Evolutionary conservation across 2,888 invertebrate species (phyloP), one percentile per base, ranked within the genome.

Genomic region (Drosophila silvestris): DNA sequence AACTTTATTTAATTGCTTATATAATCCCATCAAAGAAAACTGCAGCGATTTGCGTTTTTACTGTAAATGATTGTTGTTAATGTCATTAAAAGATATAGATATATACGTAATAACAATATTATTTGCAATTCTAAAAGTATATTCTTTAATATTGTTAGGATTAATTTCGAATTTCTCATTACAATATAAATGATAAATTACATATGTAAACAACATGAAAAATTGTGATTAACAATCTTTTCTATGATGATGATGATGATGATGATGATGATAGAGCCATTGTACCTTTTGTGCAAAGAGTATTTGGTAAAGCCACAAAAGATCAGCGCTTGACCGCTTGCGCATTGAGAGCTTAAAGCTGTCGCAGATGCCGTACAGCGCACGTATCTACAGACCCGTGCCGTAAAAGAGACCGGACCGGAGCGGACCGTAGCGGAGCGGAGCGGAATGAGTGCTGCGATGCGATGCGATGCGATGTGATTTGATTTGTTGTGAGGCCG

Each of bases 381-480:
- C 71, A 70, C 69, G 35, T 70, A 60, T n/a, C 6, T 35, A 9
- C 14, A 39, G n/a, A 26, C 26, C 26, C 60, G 30, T 16, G 30
- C 44, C 71, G 62, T 57, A 59, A 26, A 30, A 33, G 22, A 33
- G 59, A 57, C 51, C 51, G 28, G 22, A 44, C 32, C 50, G 26
- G 22, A 44, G 22, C 50, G 26, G 14, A 61, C 19, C 39, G 16
- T 33, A 59, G 26, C 61, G 41, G 50, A 72, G 28, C 62, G 41
- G 33, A 62, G 61, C 62, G 63, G 26, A 59, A 16, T 54, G 54
- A 59, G 41, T 33, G 41, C 7, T 41, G 54, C 32, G 47, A 32
- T 44, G 47, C 41, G 52, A 33, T 19, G 35, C 7, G 58, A 22
- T 30, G 39, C 19, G 62, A 47, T 35, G 33, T 16, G 50, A 30